phyloP scores from a whole-genome alignment of 2,113 vertebrate species.

The Chascanopsetta lugubris region DNA sequence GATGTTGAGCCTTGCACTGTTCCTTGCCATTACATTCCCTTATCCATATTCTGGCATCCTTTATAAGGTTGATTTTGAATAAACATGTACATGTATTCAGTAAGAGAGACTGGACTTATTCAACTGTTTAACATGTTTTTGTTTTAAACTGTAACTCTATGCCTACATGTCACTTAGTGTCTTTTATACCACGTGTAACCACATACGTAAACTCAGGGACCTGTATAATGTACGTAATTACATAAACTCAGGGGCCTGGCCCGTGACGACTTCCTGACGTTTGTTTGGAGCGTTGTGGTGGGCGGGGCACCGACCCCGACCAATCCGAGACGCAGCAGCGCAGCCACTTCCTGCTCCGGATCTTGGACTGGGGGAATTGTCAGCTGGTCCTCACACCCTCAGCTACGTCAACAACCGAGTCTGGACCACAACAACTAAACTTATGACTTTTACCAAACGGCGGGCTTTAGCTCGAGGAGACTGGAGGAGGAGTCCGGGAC shows the following conservation, averaged over 20 bases:
- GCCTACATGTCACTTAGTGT: too few relatives aligned
- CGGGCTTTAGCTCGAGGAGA: conserved; percentile 29
- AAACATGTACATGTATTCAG: not conserved
- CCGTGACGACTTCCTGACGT: not conserved
- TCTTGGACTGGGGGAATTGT: conserved; percentile 14
- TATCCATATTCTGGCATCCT: not conserved
- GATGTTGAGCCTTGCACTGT: conserved; percentile 20
- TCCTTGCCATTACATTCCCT: not conserved
- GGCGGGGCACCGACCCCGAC: conserved; percentile 60
- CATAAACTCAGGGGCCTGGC: not conserved
- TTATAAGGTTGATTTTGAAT: not conserved
- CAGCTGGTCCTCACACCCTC: conserved; percentile 60
- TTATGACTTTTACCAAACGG: not conserved
- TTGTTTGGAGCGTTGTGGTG: conserved; percentile 32
- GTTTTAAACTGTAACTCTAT: too few relatives aligned
- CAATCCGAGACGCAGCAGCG: conserved; percentile 46
- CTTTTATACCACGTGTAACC: too few relatives aligned
- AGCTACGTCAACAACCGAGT: conserved; percentile 49
- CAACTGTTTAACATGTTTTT: too few relatives aligned
- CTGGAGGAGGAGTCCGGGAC: not conserved
- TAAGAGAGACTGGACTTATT: not conserved
- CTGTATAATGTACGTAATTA: too few relatives aligned
- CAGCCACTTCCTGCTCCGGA: conserved; percentile 49
- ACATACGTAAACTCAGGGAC: too few relatives aligned
- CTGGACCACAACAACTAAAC: conserved; percentile 41